Evolutionary conservation across 2,113 vertebrate genomes (phyloP).

Genomic region (Caranx ignobilis): DNA sequence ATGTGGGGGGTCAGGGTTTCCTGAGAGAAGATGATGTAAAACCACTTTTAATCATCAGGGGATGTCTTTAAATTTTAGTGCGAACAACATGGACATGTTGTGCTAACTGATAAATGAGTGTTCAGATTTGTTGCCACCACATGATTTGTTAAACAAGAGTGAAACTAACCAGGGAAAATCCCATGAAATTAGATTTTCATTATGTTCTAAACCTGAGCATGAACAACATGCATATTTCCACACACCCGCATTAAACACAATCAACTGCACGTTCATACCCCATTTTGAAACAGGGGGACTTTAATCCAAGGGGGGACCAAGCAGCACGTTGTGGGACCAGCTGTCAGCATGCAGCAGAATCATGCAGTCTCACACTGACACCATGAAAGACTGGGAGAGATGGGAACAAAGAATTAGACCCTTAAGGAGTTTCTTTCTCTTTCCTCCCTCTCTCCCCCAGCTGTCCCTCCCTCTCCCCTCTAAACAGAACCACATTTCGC

Average conservation of each 20-base stretch:
- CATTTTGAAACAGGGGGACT: conserved; percentile 11
- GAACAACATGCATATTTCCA: background rate
- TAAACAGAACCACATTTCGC: conserved; percentile 83
- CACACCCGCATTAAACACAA: conserved; percentile 10
- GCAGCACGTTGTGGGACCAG: conserved; percentile 28
- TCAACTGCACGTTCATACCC: background rate
- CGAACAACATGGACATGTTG: conserved; percentile 15
- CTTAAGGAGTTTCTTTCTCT: conserved; percentile 31
- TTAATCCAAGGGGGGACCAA: conserved; percentile 32
- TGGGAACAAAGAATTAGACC: conserved; percentile 54
- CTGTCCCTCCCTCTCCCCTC: conserved; percentile 45
- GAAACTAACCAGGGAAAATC: conserved; percentile 30
- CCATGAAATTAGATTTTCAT: conserved; percentile 29
- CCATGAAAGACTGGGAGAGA: conserved; percentile 26
- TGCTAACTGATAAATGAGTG: conserved; percentile 13
- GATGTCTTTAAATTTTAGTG: conserved; percentile 35
- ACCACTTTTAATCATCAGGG: conserved; percentile 34
- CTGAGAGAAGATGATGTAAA: conserved; percentile 42
- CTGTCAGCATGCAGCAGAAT: conserved; percentile 36
- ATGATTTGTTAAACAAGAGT: conserved; percentile 13
- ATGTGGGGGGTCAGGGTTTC: conserved; percentile 29
- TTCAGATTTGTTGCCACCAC: conserved; percentile 15
- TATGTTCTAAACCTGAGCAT: background rate
- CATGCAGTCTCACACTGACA: conserved; percentile 47
- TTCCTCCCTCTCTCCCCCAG: conserved; percentile 30